Percentiles rank a stretch among this genome's conserved stretches.
These are phyloP conservation scores for Amblyornis subalaris DNA, from an alignment of 2,113 vertebrate species.

Conservation along the genomic window DNA sequence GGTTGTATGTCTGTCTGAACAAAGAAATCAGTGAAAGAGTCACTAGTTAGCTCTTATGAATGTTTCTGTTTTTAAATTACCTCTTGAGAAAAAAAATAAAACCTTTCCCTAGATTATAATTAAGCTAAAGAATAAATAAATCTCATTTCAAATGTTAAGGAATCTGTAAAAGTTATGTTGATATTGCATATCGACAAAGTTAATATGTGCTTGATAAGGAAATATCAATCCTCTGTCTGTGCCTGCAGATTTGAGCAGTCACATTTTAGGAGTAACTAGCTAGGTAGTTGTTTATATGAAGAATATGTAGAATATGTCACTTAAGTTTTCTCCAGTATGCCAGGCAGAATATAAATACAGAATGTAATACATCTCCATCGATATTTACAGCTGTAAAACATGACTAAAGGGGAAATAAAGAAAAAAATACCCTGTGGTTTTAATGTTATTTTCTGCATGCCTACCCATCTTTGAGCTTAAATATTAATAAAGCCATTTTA, in stretches of 20 bases:
- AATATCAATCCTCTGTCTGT: background rate
- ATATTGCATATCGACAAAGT: background rate
- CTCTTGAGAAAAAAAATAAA: background rate
- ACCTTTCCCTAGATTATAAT: background rate
- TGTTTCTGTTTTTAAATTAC: background rate
- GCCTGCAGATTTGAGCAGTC: background rate
- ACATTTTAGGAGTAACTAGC: background rate
- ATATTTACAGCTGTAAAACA: background rate
- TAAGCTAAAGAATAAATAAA: background rate
- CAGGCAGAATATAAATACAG: background rate
- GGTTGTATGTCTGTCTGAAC: background rate
- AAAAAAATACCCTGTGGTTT: background rate
- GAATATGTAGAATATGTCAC: background rate
- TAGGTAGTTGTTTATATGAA: background rate
- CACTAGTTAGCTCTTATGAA: background rate
- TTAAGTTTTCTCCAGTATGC: background rate
- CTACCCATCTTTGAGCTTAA: background rate
- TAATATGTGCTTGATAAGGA: background rate
- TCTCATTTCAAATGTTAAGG: background rate
- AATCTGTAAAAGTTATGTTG: background rate
- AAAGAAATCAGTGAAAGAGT: background rate
- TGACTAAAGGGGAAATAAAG: background rate
- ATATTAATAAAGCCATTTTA: slow-evolving; percentile 36
- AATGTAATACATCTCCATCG: background rate
- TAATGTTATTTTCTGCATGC: slow-evolving; percentile 10